Evolutionary conservation across 2,797 vertebrate species (phyloP), one percentile per base, ranked within the genome.

Genomic region (Danio albolineatus): DNA sequence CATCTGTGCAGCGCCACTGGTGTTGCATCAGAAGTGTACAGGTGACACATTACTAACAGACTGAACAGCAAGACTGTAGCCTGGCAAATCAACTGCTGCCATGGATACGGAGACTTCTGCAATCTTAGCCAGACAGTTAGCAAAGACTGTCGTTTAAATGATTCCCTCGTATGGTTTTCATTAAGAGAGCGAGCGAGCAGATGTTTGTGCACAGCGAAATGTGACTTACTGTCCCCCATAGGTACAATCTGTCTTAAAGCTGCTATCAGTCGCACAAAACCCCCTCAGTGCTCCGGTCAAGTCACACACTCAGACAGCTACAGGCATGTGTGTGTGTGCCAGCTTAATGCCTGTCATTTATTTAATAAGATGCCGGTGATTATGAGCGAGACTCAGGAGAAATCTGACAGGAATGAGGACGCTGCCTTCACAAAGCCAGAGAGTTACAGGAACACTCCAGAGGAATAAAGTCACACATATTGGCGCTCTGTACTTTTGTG

Each of bases 381-480:
- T 90, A 91, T 90, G 89, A 90, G 90, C 90, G 57, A 83, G 85
- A 85, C 86, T 88, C 86, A 13, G 46, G 83, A 85, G 81, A 83
- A 84, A 86, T 85, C 83, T 72, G 82, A 79, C 87, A 86, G 89
- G 84, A 88, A 81, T 51, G 39, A 85, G 85, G 54, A 69, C 48
- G n/a, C n/a, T 61, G 65, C 44, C 70, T 70, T 59, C 65, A 60
- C 44, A 51, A 78, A 70, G 60, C 65, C 54, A 1, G 6, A 78
- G 56, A 70, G 76, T 41, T 51, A 60, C 54, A 51, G 54, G 12
- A 78, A 70, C 17, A 59, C 65, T 60, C 10, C 4, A 21, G 44
- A 39, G 54, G 36, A 51, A 69, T 60, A 78, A 78, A 78, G 51
- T 60, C 43, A 78, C 12, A 76, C 8, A 69, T 49, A 10, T 49